Base-by-base conservation (phyloP, 2,888 invertebrate genomes). In the Antheraea assamensis region DNA sequence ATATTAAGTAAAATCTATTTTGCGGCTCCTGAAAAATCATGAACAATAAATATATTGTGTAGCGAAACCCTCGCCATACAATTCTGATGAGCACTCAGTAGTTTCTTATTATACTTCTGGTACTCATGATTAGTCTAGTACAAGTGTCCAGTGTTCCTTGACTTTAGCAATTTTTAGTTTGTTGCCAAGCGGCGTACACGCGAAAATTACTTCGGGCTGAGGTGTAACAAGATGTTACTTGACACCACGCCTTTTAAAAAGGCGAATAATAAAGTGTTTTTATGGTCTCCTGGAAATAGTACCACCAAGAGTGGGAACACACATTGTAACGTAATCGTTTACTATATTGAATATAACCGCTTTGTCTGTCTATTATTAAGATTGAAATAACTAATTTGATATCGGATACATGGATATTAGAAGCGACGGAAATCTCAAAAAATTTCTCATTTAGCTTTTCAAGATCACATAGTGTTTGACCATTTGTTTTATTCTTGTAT, bases 221-320 rank as follows among this genome's bases (percentile, higher is more conserved):
- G 58, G 13, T 58, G 24, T 21, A 5, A 4, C 55, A 7, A 24
- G 8, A 13, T n/a, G 58, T 24, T 24, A 58, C n/a, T 58, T 21
- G 58, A 58, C 58, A 58, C 58, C 58, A 24, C 1, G 58, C n/a
- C 3, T 58, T 55, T 55, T 58, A 24, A 58, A 58, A 8, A 58
- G 24, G n/a, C 24, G 3, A 2, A 30, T 30, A 30, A 64, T 27
- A 64, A 64, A 64, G 5, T 10, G 27, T 27, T 64, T 61, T 64
- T 64, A 64, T 64, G 27, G 27, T 64, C 61, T 64, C 61, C 61
- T 64, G 61, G 61, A 64, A 64, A 64, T 15, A 27, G 30, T 64
- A 64, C 61, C 61, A 30, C 61, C 61, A 64, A 4, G 61, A 64
- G 27, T 30, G 61, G 5, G 13, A 21, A 64, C n/a, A 30, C 13